Percentiles rank a stretch among this genome's conserved stretches.
Evolutionary conservation across 2,888 invertebrate genomes (phyloP).

Genomic region (Caenorhabditis sp.): DNA sequence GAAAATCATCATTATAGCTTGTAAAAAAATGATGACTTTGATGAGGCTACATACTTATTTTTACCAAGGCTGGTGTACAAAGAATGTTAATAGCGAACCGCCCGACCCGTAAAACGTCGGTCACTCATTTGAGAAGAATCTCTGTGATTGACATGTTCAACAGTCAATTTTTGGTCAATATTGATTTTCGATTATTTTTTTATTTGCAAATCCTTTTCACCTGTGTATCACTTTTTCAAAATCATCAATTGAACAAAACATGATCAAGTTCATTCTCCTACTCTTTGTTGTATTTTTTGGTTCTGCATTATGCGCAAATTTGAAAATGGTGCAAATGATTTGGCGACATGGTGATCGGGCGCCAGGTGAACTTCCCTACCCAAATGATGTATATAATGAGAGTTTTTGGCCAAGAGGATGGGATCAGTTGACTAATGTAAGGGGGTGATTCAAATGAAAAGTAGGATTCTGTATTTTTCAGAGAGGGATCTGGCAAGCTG

Average conservation of each 20-base stretch:
- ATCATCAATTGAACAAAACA: too few relatives aligned
- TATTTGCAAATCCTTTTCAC: neutral
- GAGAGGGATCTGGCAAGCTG: constrained; percentile 36
- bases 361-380: constrained; percentile 73
- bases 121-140: too few relatives aligned
- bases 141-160: too few relatives aligned
- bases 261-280: neutral
- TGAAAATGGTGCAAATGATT: constrained; percentile 73
- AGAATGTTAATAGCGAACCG: too few relatives aligned
- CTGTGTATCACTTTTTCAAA: neutral
- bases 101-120: too few relatives aligned
- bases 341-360: constrained; percentile 90
- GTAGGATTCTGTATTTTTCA: constrained; percentile 6
- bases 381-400: constrained; percentile 53
- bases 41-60: too few relatives aligned
- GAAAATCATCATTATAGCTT: too few relatives aligned
- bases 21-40: too few relatives aligned
- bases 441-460: too few relatives aligned
- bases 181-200: neutral
- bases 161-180: neutral
- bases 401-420: constrained; percentile 61
- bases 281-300: neutral
- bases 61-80: too few relatives aligned
- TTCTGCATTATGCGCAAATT: constrained; percentile 8
- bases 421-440: constrained; percentile 63